Percentiles rank a stretch among this genome's conserved stretches.
phyloP scores from a whole-genome alignment of 1,140 invertebrate species.

The Ephestia elutella region DNA sequence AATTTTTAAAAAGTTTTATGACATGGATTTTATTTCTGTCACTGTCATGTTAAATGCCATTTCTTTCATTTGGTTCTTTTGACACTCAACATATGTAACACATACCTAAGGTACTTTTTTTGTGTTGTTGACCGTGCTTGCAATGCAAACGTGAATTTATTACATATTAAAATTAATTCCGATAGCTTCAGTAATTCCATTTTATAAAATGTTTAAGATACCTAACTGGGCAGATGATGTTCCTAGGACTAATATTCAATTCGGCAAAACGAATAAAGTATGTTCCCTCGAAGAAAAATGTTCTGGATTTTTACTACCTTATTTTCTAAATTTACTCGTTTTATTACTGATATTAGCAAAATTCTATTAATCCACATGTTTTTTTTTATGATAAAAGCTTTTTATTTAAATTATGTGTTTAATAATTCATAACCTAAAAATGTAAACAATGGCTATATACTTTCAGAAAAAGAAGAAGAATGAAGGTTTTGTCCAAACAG shows the following conservation, averaged over 20 bases:
- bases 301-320: background rate
- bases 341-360: background rate
- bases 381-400: too few species aligned
- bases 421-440: conserved; percentile 1
- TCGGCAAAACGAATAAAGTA: conserved; percentile 31
- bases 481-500: background rate
- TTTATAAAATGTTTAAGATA: conserved; percentile 52
- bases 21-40: too few species aligned
- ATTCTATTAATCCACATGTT: too few species aligned
- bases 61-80: too few species aligned
- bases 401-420: too few species aligned
- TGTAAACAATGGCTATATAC: background rate
- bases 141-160: background rate
- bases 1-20: too few species aligned
- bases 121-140: too few species aligned
- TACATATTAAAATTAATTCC: background rate
- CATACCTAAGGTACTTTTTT: too few species aligned
- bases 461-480: background rate
- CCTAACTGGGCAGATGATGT: conserved; percentile 58
- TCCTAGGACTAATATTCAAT: conserved; percentile 28
- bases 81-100: too few species aligned
- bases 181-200: too few species aligned
- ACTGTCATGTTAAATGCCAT: too few species aligned
- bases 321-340: background rate
- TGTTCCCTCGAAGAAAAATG: too few species aligned